Percentiles rank a stretch among this genome's conserved stretches.
Evolutionary conservation across 2,888 invertebrate species (phyloP).

Genomic region (Platycheirus albimanus): DNA sequence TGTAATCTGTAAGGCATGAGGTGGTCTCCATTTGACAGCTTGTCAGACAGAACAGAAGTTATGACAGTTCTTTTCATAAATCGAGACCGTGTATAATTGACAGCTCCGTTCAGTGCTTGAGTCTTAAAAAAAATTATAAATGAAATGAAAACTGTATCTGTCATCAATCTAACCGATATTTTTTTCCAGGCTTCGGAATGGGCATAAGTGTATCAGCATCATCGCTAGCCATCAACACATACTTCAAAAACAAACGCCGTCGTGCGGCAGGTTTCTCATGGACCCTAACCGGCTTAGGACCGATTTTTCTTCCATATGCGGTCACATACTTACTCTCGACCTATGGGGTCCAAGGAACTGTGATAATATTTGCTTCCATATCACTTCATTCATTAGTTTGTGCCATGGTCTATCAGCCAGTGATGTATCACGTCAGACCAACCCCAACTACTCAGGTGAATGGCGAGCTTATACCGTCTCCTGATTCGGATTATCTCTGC

Average conservation of each 20-base stretch:
- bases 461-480: constrained; percentile 52
- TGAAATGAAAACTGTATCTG: too few relatives aligned
- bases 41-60: too few relatives aligned
- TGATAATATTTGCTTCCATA: constrained; percentile 87
- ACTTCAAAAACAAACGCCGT: constrained; percentile 88
- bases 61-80: too few relatives aligned
- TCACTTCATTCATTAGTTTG: constrained; percentile 87
- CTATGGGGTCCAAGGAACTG: constrained; percentile 87
- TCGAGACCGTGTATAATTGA: too few relatives aligned
- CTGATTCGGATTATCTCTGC: constrained; percentile 76
- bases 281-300: constrained; percentile 89
- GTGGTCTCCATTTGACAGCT: too few relatives aligned
- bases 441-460: constrained; percentile 76
- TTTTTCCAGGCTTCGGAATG: constrained; percentile 83
- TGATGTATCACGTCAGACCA: constrained; percentile 86
- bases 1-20: too few relatives aligned
- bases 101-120: too few relatives aligned
- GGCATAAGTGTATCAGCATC: constrained; percentile 88
- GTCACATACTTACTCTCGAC: constrained; percentile 85
- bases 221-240: constrained; percentile 88
- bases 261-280: constrained; percentile 89
- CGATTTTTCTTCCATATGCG: constrained; percentile 88
- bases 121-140: too few relatives aligned
- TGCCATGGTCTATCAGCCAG: constrained; percentile 88
- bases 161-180: too few relatives aligned